Conservation (phyloP, 2,113 vertebrate species). For the Brachirus orientalis region DNA sequence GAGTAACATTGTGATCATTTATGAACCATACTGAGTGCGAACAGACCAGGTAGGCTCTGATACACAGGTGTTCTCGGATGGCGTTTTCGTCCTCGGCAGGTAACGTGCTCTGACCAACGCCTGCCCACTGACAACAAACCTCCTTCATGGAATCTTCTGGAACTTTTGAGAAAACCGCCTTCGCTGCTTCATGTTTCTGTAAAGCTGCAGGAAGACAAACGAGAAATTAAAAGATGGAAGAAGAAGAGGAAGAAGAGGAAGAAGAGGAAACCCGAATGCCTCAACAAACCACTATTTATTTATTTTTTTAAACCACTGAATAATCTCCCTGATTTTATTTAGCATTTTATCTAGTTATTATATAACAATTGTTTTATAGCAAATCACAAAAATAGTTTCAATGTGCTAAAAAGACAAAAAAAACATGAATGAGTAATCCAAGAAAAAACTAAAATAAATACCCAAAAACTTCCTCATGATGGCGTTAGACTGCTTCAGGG, state of each 20-base stretch:
- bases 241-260: no score
- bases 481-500: slow-evolving; percentile 96
- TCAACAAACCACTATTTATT: no score
- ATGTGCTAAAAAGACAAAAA: no score
- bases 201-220: slow-evolving; percentile 78
- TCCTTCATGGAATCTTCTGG: slow-evolving; percentile 95
- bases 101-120: slow-evolving; percentile 85
- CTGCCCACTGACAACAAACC: slow-evolving; percentile 93
- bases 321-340: no score
- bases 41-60: slow-evolving; percentile 94
- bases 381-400: no score
- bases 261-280: no score
- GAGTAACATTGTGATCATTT: neutral
- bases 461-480: slow-evolving; percentile 98
- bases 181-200: slow-evolving; percentile 96
- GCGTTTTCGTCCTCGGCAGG: slow-evolving; percentile 94
- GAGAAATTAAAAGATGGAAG: neutral
- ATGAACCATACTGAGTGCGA: neutral
- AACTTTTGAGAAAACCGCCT: slow-evolving; percentile 94
- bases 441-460: slow-evolving; percentile 53
- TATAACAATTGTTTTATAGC: no score
- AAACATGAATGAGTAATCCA: neutral
- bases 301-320: no score
- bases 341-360: no score
- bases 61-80: slow-evolving; percentile 94